phyloP scores from a whole-genome alignment of 2,113 vertebrate genomes.

The Murina feae region DNA sequence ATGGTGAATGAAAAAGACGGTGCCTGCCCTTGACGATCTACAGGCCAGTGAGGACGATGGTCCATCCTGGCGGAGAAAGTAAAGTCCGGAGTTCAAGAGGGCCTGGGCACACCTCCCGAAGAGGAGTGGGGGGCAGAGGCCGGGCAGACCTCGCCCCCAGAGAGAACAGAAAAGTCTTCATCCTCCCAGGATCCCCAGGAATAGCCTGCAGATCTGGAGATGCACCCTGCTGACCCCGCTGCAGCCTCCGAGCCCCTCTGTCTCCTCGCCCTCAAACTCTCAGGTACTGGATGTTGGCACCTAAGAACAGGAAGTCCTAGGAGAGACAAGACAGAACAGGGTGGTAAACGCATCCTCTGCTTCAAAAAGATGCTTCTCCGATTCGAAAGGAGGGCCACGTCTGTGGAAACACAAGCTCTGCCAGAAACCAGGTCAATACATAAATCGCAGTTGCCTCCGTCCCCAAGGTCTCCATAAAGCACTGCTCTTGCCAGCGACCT shows the following conservation, averaged over 20 bases:
- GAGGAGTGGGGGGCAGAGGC: neutral
- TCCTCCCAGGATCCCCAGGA: neutral
- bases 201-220: neutral
- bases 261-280: neutral
- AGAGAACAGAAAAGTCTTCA: neutral
- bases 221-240: neutral
- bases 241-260: neutral
- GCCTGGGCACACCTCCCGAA: neutral
- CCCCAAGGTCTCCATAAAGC: constrained; percentile 29
- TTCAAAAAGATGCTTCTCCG: neutral
- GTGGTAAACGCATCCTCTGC: neutral
- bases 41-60: neutral
- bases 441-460: neutral
- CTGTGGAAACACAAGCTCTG: neutral
- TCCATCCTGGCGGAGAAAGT: neutral
- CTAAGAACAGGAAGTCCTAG: constrained; percentile 69
- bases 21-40: neutral
- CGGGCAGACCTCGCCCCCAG: neutral
- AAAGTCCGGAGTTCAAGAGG: neutral
- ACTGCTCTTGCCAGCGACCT: neutral
- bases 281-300: constrained; percentile 50
- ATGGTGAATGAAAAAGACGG: neutral
- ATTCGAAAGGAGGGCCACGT: neutral
- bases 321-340: neutral
- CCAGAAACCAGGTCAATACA: neutral